These are phyloP conservation scores for Aelia acuminata DNA, from an alignment of 2,888 invertebrate species.

Conservation along the genomic window DNA sequence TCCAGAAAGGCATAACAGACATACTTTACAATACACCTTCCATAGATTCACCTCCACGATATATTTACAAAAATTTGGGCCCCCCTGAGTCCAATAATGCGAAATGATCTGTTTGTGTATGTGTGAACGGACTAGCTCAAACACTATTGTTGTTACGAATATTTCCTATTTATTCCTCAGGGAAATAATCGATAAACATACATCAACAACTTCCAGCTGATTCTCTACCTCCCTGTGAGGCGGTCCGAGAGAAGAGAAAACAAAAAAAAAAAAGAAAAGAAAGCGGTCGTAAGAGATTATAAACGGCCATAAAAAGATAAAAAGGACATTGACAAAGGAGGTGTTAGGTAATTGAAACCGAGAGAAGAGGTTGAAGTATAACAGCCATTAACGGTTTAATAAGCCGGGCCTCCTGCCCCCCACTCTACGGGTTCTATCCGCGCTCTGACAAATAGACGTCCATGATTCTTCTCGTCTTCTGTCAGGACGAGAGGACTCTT, in stretches of 20 bases:
- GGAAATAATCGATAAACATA: no score
- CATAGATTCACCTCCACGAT: no score
- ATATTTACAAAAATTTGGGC: no score
- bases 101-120: no score
- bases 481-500: not conserved
- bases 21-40: no score
- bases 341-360: constrained; percentile 56
- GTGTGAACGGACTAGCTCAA: no score
- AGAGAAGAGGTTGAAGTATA: not conserved
- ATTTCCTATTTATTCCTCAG: no score
- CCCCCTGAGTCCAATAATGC: no score
- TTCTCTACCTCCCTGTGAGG: not conserved
- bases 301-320: constrained; percentile 39
- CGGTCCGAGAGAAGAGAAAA: not conserved
- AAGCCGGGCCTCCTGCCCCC: not conserved
- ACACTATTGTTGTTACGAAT: no score
- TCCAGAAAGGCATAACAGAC: no score
- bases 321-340: constrained; percentile 52
- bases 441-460: constrained; percentile 10
- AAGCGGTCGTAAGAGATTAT: constrained; percentile 13
- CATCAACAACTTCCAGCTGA: not conserved
- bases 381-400: constrained; percentile 1
- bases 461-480: not conserved
- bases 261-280: constrained; percentile 17
- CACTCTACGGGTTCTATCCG: not conserved